These are phyloP conservation scores for Harpagifer antarcticus DNA, from an alignment of 2,797 vertebrate genomes.

Conservation along the genomic window DNA sequence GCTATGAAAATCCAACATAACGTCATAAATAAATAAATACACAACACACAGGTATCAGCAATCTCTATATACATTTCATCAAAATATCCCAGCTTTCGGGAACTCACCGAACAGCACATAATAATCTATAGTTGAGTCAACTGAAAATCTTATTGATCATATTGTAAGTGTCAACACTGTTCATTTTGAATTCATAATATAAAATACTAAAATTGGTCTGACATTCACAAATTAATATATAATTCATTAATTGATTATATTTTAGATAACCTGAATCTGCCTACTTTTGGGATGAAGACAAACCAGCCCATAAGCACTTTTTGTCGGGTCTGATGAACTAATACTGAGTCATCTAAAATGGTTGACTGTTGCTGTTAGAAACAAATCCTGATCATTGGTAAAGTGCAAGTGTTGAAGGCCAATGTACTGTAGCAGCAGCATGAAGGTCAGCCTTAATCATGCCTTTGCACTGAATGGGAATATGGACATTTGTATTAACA, in stretches of 20 bases:
- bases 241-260: neutral
- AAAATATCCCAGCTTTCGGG: neutral
- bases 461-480: no score
- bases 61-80: neutral
- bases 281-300: neutral
- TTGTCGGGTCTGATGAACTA: neutral
- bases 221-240: neutral
- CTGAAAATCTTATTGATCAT: neutral
- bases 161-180: neutral
- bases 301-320: neutral
- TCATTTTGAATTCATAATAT: neutral
- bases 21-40: neutral
- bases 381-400: neutral
- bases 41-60: neutral
- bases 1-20: neutral
- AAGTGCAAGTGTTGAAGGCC: slow-evolving; percentile 19
- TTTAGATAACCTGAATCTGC: neutral
- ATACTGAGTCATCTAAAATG: neutral
- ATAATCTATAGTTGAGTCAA: neutral
- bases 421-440: neutral
- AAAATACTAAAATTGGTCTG: neutral
- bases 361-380: neutral
- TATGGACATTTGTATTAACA: no score
- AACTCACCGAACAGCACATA: neutral
- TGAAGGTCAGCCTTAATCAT: slow-evolving; percentile 2